Conservation (phyloP, 2,113 vertebrate species). For the Microcebus griseorufus region DNA sequence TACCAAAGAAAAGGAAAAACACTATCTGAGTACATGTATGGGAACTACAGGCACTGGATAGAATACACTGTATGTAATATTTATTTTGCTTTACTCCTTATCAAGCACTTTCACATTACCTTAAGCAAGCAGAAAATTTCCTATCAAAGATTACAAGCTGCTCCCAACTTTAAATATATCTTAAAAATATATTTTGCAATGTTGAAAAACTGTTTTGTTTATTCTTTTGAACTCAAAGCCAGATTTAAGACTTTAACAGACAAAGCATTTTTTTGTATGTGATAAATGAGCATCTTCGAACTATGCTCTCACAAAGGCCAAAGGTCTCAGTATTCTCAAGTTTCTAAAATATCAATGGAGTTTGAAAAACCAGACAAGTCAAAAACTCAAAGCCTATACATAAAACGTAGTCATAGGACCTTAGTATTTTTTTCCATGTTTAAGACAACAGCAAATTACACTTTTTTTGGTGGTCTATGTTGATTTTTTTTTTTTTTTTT, state of each 20-base stretch:
- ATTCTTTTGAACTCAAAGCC: background rate
- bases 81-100: background rate
- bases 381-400: background rate
- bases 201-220: background rate
- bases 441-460: background rate
- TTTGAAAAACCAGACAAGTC: background rate
- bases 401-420: background rate
- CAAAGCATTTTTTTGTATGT: background rate
- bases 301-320: background rate
- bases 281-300: background rate
- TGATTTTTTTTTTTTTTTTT: no score
- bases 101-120: background rate
- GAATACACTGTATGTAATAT: fast-evolving
- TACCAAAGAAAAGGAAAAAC: constrained; percentile 40
- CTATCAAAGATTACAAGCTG: background rate
- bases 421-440: background rate
- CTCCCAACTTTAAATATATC: background rate
- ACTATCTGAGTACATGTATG: background rate
- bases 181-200: background rate
- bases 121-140: constrained; percentile 19
- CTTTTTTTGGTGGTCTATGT: background rate
- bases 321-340: background rate
- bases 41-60: background rate
- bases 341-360: background rate
- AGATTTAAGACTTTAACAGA: background rate